These are phyloP conservation scores for Scolopax mira DNA, from an alignment of 2,113 vertebrate genomes.

Conservation along the genomic window DNA sequence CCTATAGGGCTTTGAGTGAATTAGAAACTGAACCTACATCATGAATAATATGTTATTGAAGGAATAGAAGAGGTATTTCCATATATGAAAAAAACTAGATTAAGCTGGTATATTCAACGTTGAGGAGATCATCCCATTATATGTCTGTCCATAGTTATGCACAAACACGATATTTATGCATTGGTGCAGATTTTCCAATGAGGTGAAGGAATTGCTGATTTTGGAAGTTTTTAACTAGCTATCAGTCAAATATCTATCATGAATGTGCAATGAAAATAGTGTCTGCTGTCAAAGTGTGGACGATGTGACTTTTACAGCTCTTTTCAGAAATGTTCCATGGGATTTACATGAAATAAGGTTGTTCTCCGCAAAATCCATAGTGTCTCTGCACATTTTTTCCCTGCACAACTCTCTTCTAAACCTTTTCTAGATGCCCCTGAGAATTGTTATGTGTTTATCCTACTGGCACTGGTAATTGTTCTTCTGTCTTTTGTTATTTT, in stretches of 20 bases:
- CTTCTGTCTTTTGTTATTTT: not conserved
- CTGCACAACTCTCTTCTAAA: not conserved
- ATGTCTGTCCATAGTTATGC: not conserved
- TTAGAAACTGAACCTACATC: not conserved
- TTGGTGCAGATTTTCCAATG: not conserved
- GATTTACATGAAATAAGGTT: not conserved
- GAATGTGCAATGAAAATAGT: not conserved
- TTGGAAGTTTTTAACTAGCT: not conserved
- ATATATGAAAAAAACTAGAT: not conserved
- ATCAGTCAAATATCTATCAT: not conserved
- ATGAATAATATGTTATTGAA: not conserved
- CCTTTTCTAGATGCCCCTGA: not conserved
- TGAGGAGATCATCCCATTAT: not conserved
- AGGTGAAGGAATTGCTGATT: not conserved
- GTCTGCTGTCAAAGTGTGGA: not conserved
- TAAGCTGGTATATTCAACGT: not conserved
- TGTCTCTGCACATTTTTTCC: not conserved
- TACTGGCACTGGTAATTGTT: not conserved
- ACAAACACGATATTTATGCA: too few relatives aligned
- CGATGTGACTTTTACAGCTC: not conserved
- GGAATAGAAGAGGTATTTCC: not conserved
- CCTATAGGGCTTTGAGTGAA: not conserved
- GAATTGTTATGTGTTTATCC: not conserved
- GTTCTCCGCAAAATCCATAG: not conserved
- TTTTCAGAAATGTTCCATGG: not conserved